A percentile compares a stretch with the other conserved stretches of the same genome.
Conservation (phyloP, 2,888 invertebrate species). For the Drosophila leonis region DNA sequence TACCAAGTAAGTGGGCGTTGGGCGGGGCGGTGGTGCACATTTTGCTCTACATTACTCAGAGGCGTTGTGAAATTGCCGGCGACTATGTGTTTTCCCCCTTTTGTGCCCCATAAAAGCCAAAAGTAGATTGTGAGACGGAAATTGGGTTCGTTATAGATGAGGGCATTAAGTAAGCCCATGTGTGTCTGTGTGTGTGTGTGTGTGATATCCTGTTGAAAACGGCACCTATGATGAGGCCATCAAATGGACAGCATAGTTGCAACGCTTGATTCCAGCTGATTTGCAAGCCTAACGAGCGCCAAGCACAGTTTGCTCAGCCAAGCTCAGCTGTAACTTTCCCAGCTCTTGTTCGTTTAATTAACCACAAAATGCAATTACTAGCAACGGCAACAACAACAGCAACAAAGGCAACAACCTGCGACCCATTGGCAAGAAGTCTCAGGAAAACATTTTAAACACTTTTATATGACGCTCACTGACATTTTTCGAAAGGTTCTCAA, state of each 20-base stretch:
- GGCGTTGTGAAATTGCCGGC: constrained; percentile 57
- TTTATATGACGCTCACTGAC: constrained; percentile 34
- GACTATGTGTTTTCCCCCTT: constrained; percentile 17
- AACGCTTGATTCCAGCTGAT: constrained; percentile 13
- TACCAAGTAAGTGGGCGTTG: constrained; percentile 1
- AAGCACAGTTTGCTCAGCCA: constrained; percentile 1
- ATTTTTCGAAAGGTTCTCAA: constrained; percentile 23
- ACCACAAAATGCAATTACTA: constrained; percentile 31
- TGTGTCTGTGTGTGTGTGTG: background rate
- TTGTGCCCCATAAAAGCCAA: constrained; percentile 3
- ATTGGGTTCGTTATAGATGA: constrained; percentile 53
- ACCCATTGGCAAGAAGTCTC: constrained; percentile 22
- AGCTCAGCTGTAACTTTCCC: constrained; percentile 45
- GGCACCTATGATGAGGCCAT: constrained; percentile 34
- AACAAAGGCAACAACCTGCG: background rate
- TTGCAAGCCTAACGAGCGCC: constrained; percentile 28
- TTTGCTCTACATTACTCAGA: constrained; percentile 44
- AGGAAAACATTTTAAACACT: constrained; percentile 36
- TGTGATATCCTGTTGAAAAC: constrained; percentile 40
- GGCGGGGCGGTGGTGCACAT: constrained; percentile 8
- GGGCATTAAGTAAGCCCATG: constrained; percentile 31
- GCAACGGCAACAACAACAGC: background rate
- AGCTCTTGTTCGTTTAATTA: constrained; percentile 44
- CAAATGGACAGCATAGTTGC: constrained; percentile 16
- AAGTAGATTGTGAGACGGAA: constrained; percentile 33